phyloP scores from a whole-genome alignment of 2,888 invertebrate species.

The Phasia obesa region DNA sequence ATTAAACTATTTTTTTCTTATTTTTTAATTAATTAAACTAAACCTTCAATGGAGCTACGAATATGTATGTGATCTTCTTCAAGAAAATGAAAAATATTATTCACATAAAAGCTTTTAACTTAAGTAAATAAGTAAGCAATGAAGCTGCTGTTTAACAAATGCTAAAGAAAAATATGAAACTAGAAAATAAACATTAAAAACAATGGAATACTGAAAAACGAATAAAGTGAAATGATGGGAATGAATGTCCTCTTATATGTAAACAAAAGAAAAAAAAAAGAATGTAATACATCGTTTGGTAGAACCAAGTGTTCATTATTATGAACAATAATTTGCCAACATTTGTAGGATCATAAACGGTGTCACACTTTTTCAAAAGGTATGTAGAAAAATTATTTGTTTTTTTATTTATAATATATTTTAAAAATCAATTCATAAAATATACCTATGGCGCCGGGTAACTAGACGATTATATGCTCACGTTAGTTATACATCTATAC shows the following conservation, averaged over 20 bases:
- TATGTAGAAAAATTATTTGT: constrained; percentile 5
- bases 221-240: neutral
- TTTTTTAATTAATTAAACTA: no score
- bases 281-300: constrained; percentile 19
- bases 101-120: neutral
- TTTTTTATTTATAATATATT: no score
- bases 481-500: no score
- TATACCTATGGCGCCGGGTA: no score
- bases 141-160: no score
- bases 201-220: neutral
- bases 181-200: neutral
- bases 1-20: neutral
- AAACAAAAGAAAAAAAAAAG: constrained; percentile 7
- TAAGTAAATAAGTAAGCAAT: no score
- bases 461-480: no score
- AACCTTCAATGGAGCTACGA: neutral
- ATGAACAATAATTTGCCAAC: constrained; percentile 24
- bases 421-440: no score
- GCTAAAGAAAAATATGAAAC: no score
- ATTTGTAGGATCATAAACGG: constrained; percentile 2
- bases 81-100: constrained; percentile 5
- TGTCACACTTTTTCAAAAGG: constrained; percentile 20
- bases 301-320: constrained; percentile 9
- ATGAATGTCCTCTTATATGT: constrained; percentile 1
- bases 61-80: neutral